Base-by-base conservation (phyloP, 2,797 vertebrate species). In the Chaetodon trifasciatus region DNA sequence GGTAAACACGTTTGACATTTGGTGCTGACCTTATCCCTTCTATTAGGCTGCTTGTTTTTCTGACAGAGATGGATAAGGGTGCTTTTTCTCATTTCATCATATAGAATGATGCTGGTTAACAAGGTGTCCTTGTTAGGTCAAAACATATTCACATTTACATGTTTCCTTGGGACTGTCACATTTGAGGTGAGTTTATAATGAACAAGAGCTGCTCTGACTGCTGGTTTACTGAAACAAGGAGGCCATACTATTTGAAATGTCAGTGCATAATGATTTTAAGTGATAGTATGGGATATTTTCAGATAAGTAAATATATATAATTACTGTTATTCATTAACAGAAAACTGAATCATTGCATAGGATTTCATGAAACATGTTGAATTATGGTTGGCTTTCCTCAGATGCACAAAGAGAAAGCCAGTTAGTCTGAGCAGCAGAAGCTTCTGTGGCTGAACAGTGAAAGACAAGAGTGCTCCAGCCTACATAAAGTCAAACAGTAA, bases 1-100 rank as follows among this genome's bases (percentile, higher is more conserved):
- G 91, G 91, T 94, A 95, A 96, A 95, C 94, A 95, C 82, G 68
- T 90, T 88, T 94, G 94, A 94, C 94, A 95, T 95, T 95, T 95
- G 85, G 68, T 79, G 73, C 83, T 95, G 94, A 95, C 94, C 94
- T 95, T 95, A 91, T 94, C 87, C 87, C 65, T 83, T 92, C 87
- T 86, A 91, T 93, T 93, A 91, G 72, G 82, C 83, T 52, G 81
- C 84, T 88, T 90, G 87, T 90, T 92, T 91, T 89, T 92, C 88
- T 90, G 92, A 92, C 90, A 89, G 81, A 93, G 90, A 92, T 79
- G 81, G 89, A 93, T 91, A 90, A 85, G 85, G 74, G 62, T 32
- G 71, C 65, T 73, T 92, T 91, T 86, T 85, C 86, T 90, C 86
- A 76, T 90, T 89, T 82, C 86, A 86, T 91, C 89, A 83, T 82